Base-by-base conservation (phyloP, 2,797 vertebrate species). In the Peromyscus attwateri region DNA sequence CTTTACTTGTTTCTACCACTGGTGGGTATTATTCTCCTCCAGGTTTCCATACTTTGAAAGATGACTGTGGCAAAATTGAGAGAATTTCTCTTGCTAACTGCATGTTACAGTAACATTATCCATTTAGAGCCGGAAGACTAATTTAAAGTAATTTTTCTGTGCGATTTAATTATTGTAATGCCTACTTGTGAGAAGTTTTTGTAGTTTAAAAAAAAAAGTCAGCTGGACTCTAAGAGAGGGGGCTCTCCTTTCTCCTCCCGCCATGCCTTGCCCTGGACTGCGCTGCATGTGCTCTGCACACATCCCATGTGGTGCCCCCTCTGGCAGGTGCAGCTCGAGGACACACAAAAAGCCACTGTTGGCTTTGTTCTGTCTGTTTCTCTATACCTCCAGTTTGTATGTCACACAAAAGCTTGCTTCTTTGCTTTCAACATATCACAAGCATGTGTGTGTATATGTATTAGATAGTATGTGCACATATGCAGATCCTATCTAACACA, bases 91-190 rank as follows among this genome's bases (percentile, higher is more conserved):
- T 71, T 60, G 3, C 17, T 29, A 76, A 3, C 12, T 57, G 16
- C 66, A 37, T 70, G 89, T 62, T 79, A 11, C 66, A 76, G 31
- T 73, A 21, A 62, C 7, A 10, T 17, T 84, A 60, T 90, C 40
- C 19, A 16, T 87, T 52, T 70, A 87, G 27, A 95, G 13, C 8
- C 37, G 2, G 76, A 87, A 85, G 29, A 82, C 23, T 43, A 34
- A 60, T 77, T 95, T 70, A n/a, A 90, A 77, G 31, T 94, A n/a
- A 37, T 68, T 79, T 89, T 96, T 68, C 75, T 83, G 21, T 23
- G 4, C 43, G 5, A 4, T 95, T 19, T 46, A 94, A 87, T 77
- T 89, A 52, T 52, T 12, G 52, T 80, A 87, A 40, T 70, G 19
- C 9, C 17, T 16, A 46, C 52, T 85, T 71, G 40, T 85, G 83